phyloP scores from a whole-genome alignment of 2,888 invertebrate genomes.

The Chrysotoxum bicinctum region DNA sequence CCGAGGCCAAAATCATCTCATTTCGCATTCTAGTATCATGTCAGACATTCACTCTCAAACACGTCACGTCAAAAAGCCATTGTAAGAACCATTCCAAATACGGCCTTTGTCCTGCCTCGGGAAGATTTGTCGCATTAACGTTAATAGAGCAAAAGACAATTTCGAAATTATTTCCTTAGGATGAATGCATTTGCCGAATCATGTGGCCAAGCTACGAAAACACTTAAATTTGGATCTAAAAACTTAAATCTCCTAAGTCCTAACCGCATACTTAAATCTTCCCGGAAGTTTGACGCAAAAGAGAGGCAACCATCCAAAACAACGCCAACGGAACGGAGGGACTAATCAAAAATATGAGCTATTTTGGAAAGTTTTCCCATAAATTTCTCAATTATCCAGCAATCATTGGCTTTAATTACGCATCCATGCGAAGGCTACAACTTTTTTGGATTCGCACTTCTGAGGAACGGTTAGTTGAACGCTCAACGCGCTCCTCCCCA shows the following conservation, averaged over 20 bases:
- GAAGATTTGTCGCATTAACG: constrained; percentile 52
- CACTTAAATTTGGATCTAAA: neutral
- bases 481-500: neutral
- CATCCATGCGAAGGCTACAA: constrained; percentile 34
- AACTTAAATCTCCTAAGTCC: neutral
- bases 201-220: neutral
- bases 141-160: constrained; percentile 61
- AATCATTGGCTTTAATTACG: constrained; percentile 71
- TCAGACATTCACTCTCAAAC: constrained; percentile 63
- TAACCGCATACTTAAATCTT: constrained; percentile 4
- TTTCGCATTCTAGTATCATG: constrained; percentile 67
- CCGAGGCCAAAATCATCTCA: constrained; percentile 27
- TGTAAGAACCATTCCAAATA: constrained; percentile 48
- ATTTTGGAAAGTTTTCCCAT: constrained; percentile 64
- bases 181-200: constrained; percentile 7
- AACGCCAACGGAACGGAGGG: neutral
- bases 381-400: constrained; percentile 70
- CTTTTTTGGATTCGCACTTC: constrained; percentile 36
- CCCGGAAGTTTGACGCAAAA: neutral
- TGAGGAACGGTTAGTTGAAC: neutral
- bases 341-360: constrained; percentile 54
- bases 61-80: constrained; percentile 69
- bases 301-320: no score
- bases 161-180: constrained; percentile 57
- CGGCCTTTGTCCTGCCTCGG: constrained; percentile 21